Conservation (phyloP, 2,888 invertebrate species). For the Lithophane socia region DNA sequence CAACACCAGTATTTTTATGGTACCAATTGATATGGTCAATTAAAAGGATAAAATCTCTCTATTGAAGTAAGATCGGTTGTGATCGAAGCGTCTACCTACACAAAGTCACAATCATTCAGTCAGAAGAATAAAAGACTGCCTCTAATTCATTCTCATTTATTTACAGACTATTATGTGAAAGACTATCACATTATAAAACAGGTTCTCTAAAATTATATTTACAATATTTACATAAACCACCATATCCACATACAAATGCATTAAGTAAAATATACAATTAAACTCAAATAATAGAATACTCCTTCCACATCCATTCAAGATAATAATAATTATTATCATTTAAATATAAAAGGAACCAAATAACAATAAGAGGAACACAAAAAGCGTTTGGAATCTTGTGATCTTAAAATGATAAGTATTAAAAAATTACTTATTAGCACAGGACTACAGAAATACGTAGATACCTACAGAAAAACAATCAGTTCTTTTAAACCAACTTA, state of each 20-base stretch:
- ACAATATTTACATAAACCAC: conserved; percentile 78
- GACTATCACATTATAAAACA: conserved; percentile 89
- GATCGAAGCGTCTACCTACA: background rate
- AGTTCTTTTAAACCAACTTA: conserved; percentile 74
- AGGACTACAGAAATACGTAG: conserved; percentile 59
- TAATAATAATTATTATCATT: conserved; percentile 68
- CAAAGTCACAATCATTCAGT: background rate
- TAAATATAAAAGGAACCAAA: conserved; percentile 77
- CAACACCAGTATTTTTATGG: background rate
- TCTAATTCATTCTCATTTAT: conserved; percentile 88
- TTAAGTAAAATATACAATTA: conserved; percentile 70
- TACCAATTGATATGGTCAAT: background rate
- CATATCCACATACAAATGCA: conserved; percentile 80
- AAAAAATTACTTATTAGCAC: conserved; percentile 76
- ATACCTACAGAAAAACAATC: conserved; percentile 70
- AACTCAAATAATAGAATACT: conserved; percentile 73
- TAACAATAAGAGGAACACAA: conserved; percentile 79
- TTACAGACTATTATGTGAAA: conserved; percentile 88
- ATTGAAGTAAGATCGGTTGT: background rate
- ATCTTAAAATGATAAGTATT: conserved; percentile 69
- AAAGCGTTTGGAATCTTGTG: conserved; percentile 70
- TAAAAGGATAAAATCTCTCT: background rate
- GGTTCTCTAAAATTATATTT: conserved; percentile 85
- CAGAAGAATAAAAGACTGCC: conserved; percentile 60
- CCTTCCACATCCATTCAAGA: conserved; percentile 56